Evolutionary conservation across 1,140 invertebrate genomes (phyloP).

Genomic region (Macrocentrus cingulum): DNA sequence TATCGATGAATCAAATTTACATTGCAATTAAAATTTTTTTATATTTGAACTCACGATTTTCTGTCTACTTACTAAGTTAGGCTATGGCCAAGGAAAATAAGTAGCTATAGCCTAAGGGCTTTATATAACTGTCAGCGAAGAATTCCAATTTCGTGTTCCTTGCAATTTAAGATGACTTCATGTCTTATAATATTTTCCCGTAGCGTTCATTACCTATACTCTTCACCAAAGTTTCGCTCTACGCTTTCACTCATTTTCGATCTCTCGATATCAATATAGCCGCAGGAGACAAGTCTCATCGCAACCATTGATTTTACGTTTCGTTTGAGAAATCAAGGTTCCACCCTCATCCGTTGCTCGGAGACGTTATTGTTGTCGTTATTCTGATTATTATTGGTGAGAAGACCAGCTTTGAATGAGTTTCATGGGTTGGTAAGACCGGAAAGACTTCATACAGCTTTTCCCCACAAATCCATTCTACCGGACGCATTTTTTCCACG

Average conservation of each 20-base stretch:
- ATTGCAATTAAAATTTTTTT: too few species aligned
- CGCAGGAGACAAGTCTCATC: slow-evolving; percentile 1
- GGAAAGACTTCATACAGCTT: too few species aligned
- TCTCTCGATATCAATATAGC: neutral
- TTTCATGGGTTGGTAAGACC: slow-evolving; percentile 25
- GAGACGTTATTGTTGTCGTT: slow-evolving; percentile 31
- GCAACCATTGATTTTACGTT: slow-evolving; percentile 18
- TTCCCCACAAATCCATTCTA: too few species aligned
- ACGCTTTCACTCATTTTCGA: slow-evolving; percentile 7
- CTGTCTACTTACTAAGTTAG: neutral
- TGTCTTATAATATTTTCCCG: slow-evolving; percentile 37
- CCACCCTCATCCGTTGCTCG: neutral
- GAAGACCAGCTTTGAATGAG: too few species aligned
- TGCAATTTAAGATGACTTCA: slow-evolving; percentile 49
- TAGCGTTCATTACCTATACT: slow-evolving; percentile 9
- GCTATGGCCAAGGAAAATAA: slow-evolving; percentile 33
- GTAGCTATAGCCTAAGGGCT: slow-evolving; percentile 36
- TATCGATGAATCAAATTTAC: too few species aligned
- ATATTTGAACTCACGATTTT: too few species aligned
- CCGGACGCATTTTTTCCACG: too few species aligned
- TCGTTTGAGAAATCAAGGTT: slow-evolving; percentile 18
- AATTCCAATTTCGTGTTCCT: slow-evolving; percentile 50
- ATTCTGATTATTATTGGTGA: slow-evolving; percentile 34
- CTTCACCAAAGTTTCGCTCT: slow-evolving; percentile 8
- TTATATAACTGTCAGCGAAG: slow-evolving; percentile 43